phyloP scores from a whole-genome alignment of 2,797 vertebrate species.

The Pseudomugil tenellus region DNA sequence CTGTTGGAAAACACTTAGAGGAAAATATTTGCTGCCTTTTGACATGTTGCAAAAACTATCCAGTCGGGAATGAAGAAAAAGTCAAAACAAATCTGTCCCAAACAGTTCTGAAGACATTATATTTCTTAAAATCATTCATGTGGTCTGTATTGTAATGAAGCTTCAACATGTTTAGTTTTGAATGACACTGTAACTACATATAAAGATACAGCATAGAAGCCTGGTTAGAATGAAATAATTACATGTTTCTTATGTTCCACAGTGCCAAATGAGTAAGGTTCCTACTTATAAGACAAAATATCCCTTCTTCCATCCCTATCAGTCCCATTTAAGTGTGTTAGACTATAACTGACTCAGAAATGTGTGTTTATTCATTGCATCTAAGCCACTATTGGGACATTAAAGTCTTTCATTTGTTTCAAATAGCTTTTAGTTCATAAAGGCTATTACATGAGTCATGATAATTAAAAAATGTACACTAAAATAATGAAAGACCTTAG shows the following conservation, averaged over 20 bases:
- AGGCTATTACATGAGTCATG: too few relatives aligned
- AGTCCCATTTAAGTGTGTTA: constrained; percentile 18
- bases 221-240: constrained; percentile 3
- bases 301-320: background rate
- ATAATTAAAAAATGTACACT: too few relatives aligned
- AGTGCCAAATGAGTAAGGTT: constrained; percentile 50
- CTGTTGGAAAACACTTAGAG: background rate
- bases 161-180: constrained; percentile 1
- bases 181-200: constrained; percentile 1
- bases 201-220: background rate
- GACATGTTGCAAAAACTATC: background rate
- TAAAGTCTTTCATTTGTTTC: constrained; percentile 18
- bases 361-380: background rate
- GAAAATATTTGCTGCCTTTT: background rate
- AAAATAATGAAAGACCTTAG: background rate
- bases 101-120: background rate
- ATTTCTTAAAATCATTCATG: background rate
- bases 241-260: constrained; percentile 10
- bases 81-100: background rate
- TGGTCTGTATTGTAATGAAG: background rate
- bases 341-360: background rate
- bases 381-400: constrained; percentile 20
- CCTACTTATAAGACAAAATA: background rate
- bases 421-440: background rate
- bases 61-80: background rate